phyloP scores from a whole-genome alignment of 2,888 invertebrate genomes.

The Drosophila rubida region DNA sequence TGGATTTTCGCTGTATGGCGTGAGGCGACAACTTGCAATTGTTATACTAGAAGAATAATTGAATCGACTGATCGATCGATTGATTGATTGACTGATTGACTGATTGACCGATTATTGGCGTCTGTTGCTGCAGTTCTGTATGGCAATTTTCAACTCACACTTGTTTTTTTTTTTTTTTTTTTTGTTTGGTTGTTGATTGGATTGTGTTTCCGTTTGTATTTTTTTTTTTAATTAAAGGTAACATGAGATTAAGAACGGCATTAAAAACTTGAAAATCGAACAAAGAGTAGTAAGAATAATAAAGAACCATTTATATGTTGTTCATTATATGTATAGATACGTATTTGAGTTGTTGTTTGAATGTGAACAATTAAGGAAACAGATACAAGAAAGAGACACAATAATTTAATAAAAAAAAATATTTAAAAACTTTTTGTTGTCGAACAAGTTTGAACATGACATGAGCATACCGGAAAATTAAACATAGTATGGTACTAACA shows the following conservation, averaged over 20 bases:
- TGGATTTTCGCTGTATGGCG: conserved; percentile 1
- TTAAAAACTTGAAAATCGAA: conserved; percentile 50
- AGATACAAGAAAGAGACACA: conserved; percentile 67
- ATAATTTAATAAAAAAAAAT: conserved; percentile 46
- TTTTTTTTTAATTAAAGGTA: conserved; percentile 29
- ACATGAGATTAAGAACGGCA: conserved; percentile 56
- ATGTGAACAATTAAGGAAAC: conserved; percentile 65
- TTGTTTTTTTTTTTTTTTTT: conserved; percentile 8
- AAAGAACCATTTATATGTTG: conserved; percentile 50
- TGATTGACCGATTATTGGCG: conserved; percentile 26
- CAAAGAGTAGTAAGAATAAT: conserved; percentile 50
- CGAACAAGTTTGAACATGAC: conserved; percentile 38
- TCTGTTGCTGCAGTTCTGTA: conserved; percentile 41
- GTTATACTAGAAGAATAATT: background rate
- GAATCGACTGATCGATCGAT: conserved; percentile 2
- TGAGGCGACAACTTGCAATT: conserved; percentile 11
- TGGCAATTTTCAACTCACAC: conserved; percentile 49
- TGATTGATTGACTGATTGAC: conserved; percentile 23
- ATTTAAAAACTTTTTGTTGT: conserved; percentile 13
- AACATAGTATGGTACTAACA: conserved; percentile 60
- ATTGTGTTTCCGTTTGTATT: conserved; percentile 52
- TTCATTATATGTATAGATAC: conserved; percentile 47
- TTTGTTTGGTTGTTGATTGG: conserved; percentile 40
- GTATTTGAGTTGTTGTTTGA: conserved; percentile 35
- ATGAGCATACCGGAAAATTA: conserved; percentile 53